Evolutionary conservation across 2,113 vertebrate genomes (phyloP).

Genomic region (Rhynchomys soricoides): DNA sequence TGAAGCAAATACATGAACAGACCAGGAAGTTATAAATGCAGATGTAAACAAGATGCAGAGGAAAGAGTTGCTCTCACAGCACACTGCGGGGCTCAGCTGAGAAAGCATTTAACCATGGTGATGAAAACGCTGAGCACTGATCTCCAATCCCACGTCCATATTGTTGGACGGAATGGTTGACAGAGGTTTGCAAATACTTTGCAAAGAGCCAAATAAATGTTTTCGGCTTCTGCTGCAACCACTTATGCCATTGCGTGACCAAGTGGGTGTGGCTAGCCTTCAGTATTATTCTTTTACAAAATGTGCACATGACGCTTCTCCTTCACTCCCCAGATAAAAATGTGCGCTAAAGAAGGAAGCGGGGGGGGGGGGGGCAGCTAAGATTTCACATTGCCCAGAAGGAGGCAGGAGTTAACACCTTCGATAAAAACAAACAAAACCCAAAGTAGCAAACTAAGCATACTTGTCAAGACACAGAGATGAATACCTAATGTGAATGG

Average conservation of each 20-base stretch:
- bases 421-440: neutral
- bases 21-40: neutral
- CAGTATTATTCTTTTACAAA: neutral
- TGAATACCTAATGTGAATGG: slow-evolving; percentile 1
- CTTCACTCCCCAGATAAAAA: neutral
- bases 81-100: neutral
- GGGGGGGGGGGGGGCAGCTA: neutral
- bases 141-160: neutral
- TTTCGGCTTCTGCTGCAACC: neutral
- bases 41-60: neutral
- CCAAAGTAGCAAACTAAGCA: neutral
- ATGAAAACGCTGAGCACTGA: neutral
- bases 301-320: neutral
- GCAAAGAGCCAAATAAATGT: neutral
- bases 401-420: slow-evolving; percentile 29
- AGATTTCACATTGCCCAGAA: neutral
- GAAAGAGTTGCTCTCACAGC: neutral
- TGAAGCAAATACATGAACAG: neutral
- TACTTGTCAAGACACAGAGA: slow-evolving; percentile 26
- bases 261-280: neutral
- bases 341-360: neutral
- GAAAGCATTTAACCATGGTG: neutral
- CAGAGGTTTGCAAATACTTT: neutral
- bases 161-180: neutral
- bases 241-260: neutral